phyloP scores from a whole-genome alignment of 2,888 invertebrate genomes.

The Masnerella sp. region DNA sequence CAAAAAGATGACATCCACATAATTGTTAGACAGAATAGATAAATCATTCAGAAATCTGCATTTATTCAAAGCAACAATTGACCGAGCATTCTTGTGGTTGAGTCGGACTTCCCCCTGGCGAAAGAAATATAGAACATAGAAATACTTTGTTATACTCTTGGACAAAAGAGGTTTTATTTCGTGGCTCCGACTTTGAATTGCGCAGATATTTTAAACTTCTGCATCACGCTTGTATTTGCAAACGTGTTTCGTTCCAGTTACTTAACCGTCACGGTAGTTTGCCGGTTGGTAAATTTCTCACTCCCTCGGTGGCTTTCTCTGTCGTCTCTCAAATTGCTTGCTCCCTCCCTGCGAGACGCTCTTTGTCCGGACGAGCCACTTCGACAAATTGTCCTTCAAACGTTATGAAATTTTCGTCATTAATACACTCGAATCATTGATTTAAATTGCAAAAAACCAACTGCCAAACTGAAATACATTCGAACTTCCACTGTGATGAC shows the following conservation, averaged over 20 bases:
- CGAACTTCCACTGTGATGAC: no score
- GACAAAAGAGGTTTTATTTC: conserved; percentile 43
- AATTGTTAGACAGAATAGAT: no score
- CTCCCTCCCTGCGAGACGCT: background rate
- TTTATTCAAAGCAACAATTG: conserved; percentile 7
- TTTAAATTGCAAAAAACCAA: conserved; percentile 6
- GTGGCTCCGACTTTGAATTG: conserved; percentile 20
- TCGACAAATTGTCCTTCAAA: conserved; percentile 47
- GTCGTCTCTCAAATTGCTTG: conserved; percentile 53
- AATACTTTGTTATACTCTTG: conserved; percentile 28
- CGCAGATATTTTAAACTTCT: conserved; percentile 43
- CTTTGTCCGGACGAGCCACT: conserved; percentile 22
- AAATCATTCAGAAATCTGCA: background rate
- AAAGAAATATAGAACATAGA: conserved; percentile 9
- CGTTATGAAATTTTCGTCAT: conserved; percentile 25
- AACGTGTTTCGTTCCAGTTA: conserved; percentile 71
- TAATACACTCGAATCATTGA: conserved; percentile 10
- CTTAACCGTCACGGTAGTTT: conserved; percentile 72
- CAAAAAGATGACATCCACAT: no score
- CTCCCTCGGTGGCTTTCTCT: conserved; percentile 34
- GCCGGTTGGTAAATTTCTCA: conserved; percentile 61
- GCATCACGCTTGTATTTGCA: conserved; percentile 65
- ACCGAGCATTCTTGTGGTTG: background rate
- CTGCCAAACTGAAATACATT: no score
- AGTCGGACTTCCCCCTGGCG: background rate